A percentile compares a stretch with the other conserved stretches of the same genome.
These are phyloP conservation scores for Urocyon cinereoargenteus DNA, from an alignment of 2,797 vertebrate species.

Conservation along the genomic window DNA sequence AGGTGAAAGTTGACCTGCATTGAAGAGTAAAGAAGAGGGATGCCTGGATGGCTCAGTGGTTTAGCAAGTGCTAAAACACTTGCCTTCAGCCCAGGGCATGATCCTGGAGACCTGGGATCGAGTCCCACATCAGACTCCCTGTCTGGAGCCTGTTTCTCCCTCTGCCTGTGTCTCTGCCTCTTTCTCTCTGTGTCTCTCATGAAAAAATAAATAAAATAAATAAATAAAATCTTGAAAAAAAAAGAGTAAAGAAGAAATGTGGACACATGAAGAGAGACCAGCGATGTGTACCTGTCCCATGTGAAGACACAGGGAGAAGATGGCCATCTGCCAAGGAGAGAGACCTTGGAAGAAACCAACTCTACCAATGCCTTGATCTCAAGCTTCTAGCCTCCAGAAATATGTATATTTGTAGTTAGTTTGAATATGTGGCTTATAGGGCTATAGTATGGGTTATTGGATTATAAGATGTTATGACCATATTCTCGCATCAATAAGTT, in stretches of 20 bases:
- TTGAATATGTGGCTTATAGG: neutral
- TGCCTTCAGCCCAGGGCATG: too few species aligned
- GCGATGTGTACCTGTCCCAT: neutral
- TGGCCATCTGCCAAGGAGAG: neutral
- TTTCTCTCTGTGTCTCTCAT: too few species aligned
- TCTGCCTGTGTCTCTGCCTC: too few species aligned
- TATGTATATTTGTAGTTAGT: neutral
- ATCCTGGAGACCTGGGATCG: too few species aligned
- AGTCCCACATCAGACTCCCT: too few species aligned
- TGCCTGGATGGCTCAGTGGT: too few species aligned
- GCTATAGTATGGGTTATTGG: neutral
- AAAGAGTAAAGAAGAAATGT: neutral
- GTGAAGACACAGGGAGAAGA: neutral
- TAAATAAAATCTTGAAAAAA: too few species aligned
- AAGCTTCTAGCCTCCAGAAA: neutral
- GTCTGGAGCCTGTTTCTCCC: too few species aligned
- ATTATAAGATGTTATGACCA: neutral
- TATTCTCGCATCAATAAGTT: neutral
- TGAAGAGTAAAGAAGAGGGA: neutral
- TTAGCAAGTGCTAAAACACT: too few species aligned
- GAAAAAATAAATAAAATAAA: too few species aligned
- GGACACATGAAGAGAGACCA: neutral
- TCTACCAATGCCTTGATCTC: neutral
- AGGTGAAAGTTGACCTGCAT: neutral
- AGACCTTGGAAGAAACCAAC: too few species aligned